Percentiles rank a stretch among this genome's conserved stretches.
Evolutionary conservation across 2,888 invertebrate genomes (phyloP).

Genomic region (Ormyrus rosae): DNA sequence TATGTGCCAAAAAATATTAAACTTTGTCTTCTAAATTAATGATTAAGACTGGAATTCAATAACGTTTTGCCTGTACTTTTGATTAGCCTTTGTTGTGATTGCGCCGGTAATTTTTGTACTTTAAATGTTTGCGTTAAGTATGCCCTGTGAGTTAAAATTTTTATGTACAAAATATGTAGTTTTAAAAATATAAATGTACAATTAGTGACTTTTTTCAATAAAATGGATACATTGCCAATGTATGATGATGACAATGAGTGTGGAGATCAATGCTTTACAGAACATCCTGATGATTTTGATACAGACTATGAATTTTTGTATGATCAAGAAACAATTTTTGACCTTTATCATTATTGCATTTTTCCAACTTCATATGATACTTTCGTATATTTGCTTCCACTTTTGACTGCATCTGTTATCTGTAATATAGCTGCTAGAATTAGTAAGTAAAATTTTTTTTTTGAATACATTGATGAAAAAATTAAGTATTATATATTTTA

Average conservation of each 20-base stretch:
- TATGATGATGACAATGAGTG: slow-evolving; percentile 67
- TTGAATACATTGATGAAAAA: neutral
- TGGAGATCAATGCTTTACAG: slow-evolving; percentile 62
- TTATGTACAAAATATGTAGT: slow-evolving; percentile 29
- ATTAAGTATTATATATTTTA: slow-evolving; percentile 10
- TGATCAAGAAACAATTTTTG: slow-evolving; percentile 66
- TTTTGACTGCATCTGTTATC: slow-evolving; percentile 65
- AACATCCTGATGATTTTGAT: slow-evolving; percentile 62
- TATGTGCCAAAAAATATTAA: no score
- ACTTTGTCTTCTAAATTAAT: no score
- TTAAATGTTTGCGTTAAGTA: slow-evolving; percentile 1
- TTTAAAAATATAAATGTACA: neutral
- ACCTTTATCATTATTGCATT: slow-evolving; percentile 70
- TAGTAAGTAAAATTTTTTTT: slow-evolving; percentile 34
- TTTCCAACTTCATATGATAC: slow-evolving; percentile 68
- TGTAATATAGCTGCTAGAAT: slow-evolving; percentile 65
- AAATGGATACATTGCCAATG: slow-evolving; percentile 60
- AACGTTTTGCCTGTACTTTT: neutral
- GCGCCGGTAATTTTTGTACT: slow-evolving; percentile 24
- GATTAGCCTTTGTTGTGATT: slow-evolving; percentile 16
- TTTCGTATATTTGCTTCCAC: slow-evolving; percentile 66
- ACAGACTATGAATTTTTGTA: slow-evolving; percentile 69
- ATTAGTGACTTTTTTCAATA: slow-evolving; percentile 17
- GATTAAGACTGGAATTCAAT: neutral
- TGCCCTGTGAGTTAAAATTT: slow-evolving; percentile 7